Percentiles rank a stretch among this genome's conserved stretches.
phyloP scores from a whole-genome alignment of 2,797 vertebrate genomes.

The Sebastes minor region DNA sequence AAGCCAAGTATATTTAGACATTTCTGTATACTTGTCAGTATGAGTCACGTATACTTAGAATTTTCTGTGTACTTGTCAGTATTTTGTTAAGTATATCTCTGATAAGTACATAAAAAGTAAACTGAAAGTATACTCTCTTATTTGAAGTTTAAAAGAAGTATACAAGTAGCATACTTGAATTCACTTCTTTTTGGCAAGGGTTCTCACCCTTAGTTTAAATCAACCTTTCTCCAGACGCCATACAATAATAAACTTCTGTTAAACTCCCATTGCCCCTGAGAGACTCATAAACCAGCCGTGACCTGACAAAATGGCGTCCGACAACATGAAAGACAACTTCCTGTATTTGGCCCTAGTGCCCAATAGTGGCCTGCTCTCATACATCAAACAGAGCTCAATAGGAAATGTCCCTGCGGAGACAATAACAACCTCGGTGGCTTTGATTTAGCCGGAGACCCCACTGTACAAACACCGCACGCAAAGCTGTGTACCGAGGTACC shows the following conservation, averaged over 20 bases:
- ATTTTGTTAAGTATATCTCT: no score
- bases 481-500: constrained; percentile 53
- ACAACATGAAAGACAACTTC: constrained; percentile 76
- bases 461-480: constrained; percentile 77
- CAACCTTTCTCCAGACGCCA: neutral
- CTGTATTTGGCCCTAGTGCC: constrained; percentile 75
- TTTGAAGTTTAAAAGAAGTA: no score
- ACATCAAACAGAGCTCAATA: constrained; percentile 79
- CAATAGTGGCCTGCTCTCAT: constrained; percentile 56
- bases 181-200: neutral
- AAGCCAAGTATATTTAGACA: no score
- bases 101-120: no score
- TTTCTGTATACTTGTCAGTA: no score
- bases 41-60: no score
- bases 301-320: constrained; percentile 72
- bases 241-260: neutral
- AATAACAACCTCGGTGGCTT: constrained; percentile 77
- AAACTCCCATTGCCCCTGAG: constrained; percentile 47
- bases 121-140: no score
- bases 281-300: constrained; percentile 74
- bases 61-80: no score
- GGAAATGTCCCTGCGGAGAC: constrained; percentile 78
- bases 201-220: neutral
- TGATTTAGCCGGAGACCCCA: constrained; percentile 65
- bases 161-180: no score